Conservation (phyloP, 2,888 invertebrate genomes). For the Lathronympha strigana region DNA sequence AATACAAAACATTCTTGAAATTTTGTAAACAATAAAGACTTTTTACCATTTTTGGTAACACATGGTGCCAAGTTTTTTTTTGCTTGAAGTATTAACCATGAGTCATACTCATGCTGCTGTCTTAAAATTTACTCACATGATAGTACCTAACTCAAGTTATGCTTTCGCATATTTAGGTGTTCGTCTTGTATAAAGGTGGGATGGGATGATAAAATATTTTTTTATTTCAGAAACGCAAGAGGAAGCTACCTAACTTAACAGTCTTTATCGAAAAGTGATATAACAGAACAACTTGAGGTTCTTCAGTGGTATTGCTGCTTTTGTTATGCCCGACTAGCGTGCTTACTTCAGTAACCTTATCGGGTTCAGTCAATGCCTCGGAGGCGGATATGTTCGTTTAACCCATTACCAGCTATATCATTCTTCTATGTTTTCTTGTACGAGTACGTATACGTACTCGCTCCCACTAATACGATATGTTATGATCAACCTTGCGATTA, state of each 20-base stretch:
- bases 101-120: conserved; percentile 7
- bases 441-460: too few relatives aligned
- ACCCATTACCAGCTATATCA: too few relatives aligned
- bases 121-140: conserved; percentile 8
- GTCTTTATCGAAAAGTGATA: conserved; percentile 56
- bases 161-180: background rate
- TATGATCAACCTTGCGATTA: too few relatives aligned
- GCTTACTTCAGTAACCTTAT: background rate
- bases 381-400: background rate
- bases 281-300: conserved; percentile 57
- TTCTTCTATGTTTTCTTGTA: too few relatives aligned
- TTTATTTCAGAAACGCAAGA: too few relatives aligned
- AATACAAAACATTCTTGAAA: conserved; percentile 24
- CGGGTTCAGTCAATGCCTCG: background rate
- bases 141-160: background rate
- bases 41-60: conserved; percentile 22
- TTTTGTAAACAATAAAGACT: conserved; percentile 11
- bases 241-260: conserved; percentile 1
- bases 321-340: background rate
- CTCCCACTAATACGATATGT: too few relatives aligned
- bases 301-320: conserved; percentile 43
- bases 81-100: conserved; percentile 13
- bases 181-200: too few relatives aligned
- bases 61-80: conserved; percentile 16
- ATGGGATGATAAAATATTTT: too few relatives aligned